These are phyloP conservation scores for Arenaria interpres DNA, from an alignment of 2,113 vertebrate species.

Conservation along the genomic window DNA sequence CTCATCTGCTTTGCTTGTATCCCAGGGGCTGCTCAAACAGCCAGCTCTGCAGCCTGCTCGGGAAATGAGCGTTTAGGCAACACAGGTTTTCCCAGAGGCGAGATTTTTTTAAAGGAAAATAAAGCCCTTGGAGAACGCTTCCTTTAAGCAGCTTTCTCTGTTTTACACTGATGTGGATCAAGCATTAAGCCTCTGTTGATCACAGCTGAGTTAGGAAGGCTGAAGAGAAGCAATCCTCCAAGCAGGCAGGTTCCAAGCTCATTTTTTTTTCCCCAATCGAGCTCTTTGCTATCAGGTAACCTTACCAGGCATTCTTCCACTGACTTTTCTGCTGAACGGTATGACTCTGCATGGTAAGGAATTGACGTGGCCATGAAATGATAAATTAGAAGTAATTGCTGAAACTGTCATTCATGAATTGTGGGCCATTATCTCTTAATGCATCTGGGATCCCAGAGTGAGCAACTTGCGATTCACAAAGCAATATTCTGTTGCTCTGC, in stretches of 20 bases:
- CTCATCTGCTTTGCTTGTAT: background rate
- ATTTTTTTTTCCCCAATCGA: background rate
- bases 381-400: background rate
- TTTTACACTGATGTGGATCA: background rate
- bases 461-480: background rate
- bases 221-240: background rate
- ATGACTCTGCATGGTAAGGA: background rate
- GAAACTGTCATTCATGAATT: background rate
- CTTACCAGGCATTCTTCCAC: background rate
- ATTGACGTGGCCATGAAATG: background rate
- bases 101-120: constrained; percentile 34
- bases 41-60: background rate
- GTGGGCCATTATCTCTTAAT: background rate
- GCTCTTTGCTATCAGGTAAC: background rate
- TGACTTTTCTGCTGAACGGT: background rate
- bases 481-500: background rate
- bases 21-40: constrained; percentile 18
- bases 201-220: background rate
- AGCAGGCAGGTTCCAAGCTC: background rate
- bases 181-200: background rate
- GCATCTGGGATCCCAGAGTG: background rate
- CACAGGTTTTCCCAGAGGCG: constrained; percentile 36
- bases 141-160: background rate
- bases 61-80: constrained; percentile 32
- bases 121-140: background rate